Evolutionary conservation across 2,797 vertebrate species (phyloP).

Genomic region (Pseudochirops corinnae): DNA sequence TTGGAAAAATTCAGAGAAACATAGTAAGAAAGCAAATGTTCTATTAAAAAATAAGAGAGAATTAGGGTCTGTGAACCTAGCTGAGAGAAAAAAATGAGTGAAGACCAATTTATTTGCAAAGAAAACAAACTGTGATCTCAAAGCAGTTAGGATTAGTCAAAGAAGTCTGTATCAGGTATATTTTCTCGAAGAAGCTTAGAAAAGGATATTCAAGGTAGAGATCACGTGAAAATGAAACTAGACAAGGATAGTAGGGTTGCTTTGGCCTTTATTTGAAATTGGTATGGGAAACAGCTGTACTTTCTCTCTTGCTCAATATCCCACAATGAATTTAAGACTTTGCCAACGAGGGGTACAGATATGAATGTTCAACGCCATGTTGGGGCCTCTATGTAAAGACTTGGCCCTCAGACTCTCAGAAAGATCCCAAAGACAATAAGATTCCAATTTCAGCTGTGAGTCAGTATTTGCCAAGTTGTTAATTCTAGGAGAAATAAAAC

Average conservation of each 20-base stretch:
- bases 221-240: constrained; percentile 2
- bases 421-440: background rate
- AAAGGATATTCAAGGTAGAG: background rate
- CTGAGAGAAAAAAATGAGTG: constrained; percentile 1
- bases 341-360: background rate
- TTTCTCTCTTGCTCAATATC: background rate
- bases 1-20: constrained; percentile 31
- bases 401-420: constrained; percentile 1
- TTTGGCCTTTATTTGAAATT: constrained; percentile 1
- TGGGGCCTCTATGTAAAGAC: background rate
- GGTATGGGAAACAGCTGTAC: background rate
- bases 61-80: background rate
- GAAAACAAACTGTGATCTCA: background rate
- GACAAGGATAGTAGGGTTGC: background rate
- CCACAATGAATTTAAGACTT: constrained; percentile 13
- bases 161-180: background rate
- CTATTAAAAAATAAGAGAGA: constrained; percentile 21
- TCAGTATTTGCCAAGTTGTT: constrained; percentile 32
- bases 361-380: background rate
- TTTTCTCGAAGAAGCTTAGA: background rate
- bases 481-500: background rate
- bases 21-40: constrained; percentile 31
- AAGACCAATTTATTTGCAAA: background rate
- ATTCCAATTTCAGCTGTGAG: background rate
- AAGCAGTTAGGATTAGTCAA: constrained; percentile 36